Percentiles rank a stretch among this genome's conserved stretches.
Evolutionary conservation across 2,888 invertebrate species (phyloP).

Genomic region (Pachydiplax longipennis): DNA sequence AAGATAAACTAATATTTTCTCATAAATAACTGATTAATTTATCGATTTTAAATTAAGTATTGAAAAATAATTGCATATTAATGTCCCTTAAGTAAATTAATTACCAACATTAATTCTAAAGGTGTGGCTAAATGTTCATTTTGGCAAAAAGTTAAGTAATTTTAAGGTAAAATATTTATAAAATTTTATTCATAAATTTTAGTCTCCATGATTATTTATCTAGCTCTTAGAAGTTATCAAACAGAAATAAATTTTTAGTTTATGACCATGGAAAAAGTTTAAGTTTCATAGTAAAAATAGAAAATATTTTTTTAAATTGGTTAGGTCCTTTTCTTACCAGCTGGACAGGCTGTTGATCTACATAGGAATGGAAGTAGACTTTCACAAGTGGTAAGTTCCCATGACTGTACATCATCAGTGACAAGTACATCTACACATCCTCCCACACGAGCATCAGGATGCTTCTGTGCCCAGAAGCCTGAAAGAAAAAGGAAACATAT

Average conservation of each 20-base stretch:
- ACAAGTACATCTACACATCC: slow-evolving; percentile 86
- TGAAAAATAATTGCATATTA: too few relatives aligned
- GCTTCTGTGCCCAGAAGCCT: slow-evolving; percentile 90
- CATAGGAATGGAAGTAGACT: slow-evolving; percentile 94
- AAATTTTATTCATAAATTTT: too few relatives aligned
- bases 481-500: slow-evolving; percentile 49
- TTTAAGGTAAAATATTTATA: too few relatives aligned
- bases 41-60: too few relatives aligned
- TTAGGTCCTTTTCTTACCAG: slow-evolving; percentile 64
- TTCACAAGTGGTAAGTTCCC: slow-evolving; percentile 95
- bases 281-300: neutral
- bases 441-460: slow-evolving; percentile 86
- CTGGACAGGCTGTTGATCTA: slow-evolving; percentile 86
- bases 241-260: too few relatives aligned
- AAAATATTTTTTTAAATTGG: neutral
- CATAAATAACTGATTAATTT: too few relatives aligned
- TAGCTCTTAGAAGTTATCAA: too few relatives aligned
- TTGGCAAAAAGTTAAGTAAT: neutral
- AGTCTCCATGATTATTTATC: neutral
- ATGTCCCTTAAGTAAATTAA: too few relatives aligned
- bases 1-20: too few relatives aligned
- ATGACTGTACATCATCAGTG: slow-evolving; percentile 80
- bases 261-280: too few relatives aligned
- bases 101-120: too few relatives aligned
- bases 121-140: too few relatives aligned